Base-by-base conservation (phyloP, 2,888 invertebrate species). In the Conchocele bisecta region DNA sequence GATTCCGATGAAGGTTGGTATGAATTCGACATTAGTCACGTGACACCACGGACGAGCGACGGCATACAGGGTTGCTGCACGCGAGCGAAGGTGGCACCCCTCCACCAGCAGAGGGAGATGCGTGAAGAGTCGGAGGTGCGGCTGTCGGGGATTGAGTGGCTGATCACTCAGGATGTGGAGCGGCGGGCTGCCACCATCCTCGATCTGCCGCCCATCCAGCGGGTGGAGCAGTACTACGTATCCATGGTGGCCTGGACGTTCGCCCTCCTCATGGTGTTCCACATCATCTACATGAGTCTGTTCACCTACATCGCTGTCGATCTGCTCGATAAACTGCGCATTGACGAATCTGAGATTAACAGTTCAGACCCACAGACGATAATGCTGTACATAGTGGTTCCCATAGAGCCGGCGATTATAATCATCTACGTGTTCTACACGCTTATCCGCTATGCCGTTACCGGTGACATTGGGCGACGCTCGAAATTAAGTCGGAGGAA, bases 211-310 rank as follows among this genome's bases (percentile, higher is more conserved):
- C 88, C 90, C 1, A 79, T 90, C 20, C 74, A 73, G 31, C 74
- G 85, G 39, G 80, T 90, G 9, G 87, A 88, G 50, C 63, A 73
- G 22, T 84, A 87, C 59, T 89, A 89, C 72, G 86, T 84, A 61
- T 77, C 71, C 0, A 82, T 86, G 35, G 88, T 87, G 20, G 83
- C 85, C 28, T 86, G 85, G 83, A 84, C 84, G 6, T 89, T 87
- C 71, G 77, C 75, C 1, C 50, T 86, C 2, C 63, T 90, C 6
- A 84, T 89, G 81, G 11, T 84, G 4, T 39, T 87, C 15, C 90
- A 90, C 68, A 83, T 90, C 22, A 48, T 76, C 9, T 89, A 90
- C 75, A 90, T 90, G 89, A 72, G 75, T 29, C 51, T 87, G 2
- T 85, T 88, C 57, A 88, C 83, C 33, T 84, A 79, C 60, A 65